Conservation (phyloP, 2,113 vertebrate genomes). For the Bolborhynchus lineola region DNA sequence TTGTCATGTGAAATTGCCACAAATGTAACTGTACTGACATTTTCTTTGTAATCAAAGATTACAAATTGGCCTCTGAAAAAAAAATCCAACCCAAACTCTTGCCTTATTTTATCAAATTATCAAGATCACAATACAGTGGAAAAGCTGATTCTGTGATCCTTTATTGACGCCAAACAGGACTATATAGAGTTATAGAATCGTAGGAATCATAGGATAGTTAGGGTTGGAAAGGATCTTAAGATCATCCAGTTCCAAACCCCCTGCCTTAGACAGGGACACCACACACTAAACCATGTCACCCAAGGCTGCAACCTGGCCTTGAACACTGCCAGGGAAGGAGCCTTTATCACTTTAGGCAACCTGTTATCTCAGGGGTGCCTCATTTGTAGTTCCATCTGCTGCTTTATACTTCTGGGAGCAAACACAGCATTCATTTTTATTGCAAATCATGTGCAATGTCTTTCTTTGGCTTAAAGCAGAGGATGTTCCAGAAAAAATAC, state of each 20-base stretch:
- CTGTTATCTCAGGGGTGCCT: not conserved
- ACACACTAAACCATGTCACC: not conserved
- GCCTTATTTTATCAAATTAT: not conserved
- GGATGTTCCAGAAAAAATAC: not conserved
- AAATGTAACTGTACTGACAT: not conserved
- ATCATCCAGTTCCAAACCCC: not conserved
- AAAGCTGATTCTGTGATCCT: not conserved
- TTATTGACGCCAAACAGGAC: not conserved
- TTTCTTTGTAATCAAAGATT: not conserved
- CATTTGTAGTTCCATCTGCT: not conserved
- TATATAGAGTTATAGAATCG: not conserved
- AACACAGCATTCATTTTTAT: not conserved
- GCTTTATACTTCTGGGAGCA: not conserved
- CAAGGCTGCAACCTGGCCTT: not conserved
- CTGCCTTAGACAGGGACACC: not conserved
- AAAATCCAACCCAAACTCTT: not conserved
- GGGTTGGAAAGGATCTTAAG: not conserved
- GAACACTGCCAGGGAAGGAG: not conserved
- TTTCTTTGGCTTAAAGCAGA: not conserved
- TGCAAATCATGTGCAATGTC: fast-evolving
- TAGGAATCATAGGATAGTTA: not conserved
- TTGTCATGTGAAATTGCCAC: not conserved
- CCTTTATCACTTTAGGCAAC: not conserved
- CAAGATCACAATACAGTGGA: not conserved
- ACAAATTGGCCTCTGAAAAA: not conserved